These are phyloP conservation scores for Drosophila burlai DNA, from an alignment of 1,140 invertebrate species.

Conservation along the genomic window DNA sequence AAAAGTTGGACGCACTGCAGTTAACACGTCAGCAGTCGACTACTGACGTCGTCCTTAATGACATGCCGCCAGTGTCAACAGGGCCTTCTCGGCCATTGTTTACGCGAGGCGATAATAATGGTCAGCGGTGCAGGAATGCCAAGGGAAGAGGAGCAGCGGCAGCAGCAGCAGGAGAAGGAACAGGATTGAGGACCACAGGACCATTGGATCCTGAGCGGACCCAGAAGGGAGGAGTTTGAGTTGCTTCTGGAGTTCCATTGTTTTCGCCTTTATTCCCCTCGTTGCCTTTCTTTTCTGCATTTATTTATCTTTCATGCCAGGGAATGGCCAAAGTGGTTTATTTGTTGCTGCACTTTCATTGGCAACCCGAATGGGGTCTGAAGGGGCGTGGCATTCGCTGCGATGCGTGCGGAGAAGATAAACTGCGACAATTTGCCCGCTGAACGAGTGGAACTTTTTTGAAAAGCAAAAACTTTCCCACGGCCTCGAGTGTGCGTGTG, in stretches of 20 bases:
- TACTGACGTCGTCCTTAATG: constrained; percentile 66
- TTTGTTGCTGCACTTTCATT: constrained; percentile 56
- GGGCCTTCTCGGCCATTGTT: constrained; percentile 51
- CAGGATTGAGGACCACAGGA: not conserved
- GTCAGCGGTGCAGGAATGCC: constrained; percentile 21
- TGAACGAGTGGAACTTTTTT: constrained; percentile 72
- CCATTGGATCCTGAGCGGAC: not conserved
- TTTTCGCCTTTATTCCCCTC: constrained; percentile 15
- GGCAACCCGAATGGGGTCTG: constrained; percentile 37
- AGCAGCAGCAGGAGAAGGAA: not conserved
- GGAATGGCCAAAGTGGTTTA: constrained; percentile 66
- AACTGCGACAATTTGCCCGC: constrained; percentile 81
- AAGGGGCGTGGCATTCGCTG: constrained; percentile 25
- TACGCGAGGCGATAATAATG: constrained; percentile 68
- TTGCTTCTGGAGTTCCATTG: constrained; percentile 57
- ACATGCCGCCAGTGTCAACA: constrained; percentile 75
- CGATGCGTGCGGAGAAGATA: constrained; percentile 71
- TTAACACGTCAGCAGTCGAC: constrained; percentile 75
- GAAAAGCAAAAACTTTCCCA: constrained; percentile 32
- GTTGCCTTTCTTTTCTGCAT: constrained; percentile 24
- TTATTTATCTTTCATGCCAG: constrained; percentile 53
- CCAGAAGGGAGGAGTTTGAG: constrained; percentile 42
- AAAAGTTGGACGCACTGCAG: constrained; percentile 78
- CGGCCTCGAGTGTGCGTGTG: constrained; percentile 44
- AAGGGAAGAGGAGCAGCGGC: not conserved